Base-by-base conservation (phyloP, 1,140 invertebrate genomes). In the Eurosta solidaginis region DNA sequence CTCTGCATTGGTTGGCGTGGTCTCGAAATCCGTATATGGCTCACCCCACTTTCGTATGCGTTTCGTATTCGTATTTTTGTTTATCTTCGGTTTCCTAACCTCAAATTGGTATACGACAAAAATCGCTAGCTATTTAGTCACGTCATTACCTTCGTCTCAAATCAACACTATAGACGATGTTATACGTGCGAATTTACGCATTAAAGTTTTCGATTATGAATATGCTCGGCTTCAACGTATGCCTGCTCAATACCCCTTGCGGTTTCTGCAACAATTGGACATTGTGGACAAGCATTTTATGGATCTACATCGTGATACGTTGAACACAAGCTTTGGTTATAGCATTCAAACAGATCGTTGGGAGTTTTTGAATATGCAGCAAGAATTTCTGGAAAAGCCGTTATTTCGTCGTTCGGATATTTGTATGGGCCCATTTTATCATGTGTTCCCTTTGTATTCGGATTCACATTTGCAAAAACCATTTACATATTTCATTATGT, bases 61-160 rank as follows among this genome's bases (percentile, higher is more conserved):
- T 1, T 83, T 80, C 6, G 6, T 86, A 6, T 82, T 74, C 36
- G 10, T 84, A 9, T 9, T 83, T 7, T 77, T 86, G 36, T 83
- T 81, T 33, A 52, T 84, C 12, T 76, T 84, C 63, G 85, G 85
- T 0, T 78, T 86, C 1, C 76, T 83, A 17, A 79, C 78, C 3
- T 84, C 85, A 29, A 86, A 83, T n/a, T 78, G 86, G 83, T 86
- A 86, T 52, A 81, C 80, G 17, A 81, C 83, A 3, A 83, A 84
- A 29, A 83, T 86, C 83, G 74, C 85, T 33, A 86, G 85, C 76
- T 86, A 81, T 45, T 76, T 86, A 5, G 84, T 83, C 10, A 78
- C 82, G 0, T 73, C 84, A 7, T 84, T 82, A 5, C 49, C 77
- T 1, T 45, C 68, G n/a, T 27, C 42, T 36, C 78, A 79, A 74